Evolutionary conservation across 2,888 invertebrate species (phyloP), one percentile per base, ranked within the genome.

Genomic region (Chirona hameri): DNA sequence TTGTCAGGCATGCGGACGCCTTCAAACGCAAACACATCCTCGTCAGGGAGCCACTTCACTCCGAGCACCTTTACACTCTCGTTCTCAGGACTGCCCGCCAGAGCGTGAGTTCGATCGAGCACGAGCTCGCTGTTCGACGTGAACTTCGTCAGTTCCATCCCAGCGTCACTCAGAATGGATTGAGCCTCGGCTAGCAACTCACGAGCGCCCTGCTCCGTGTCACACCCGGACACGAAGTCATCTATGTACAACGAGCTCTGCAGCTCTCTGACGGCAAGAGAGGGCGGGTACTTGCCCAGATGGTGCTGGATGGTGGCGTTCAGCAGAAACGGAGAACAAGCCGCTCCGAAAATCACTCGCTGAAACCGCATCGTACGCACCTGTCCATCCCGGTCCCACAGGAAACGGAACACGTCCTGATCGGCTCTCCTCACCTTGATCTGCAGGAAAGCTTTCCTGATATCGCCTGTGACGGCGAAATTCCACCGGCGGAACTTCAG

Each of bases 271-370:
- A 48, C 46, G 5, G n/a, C 79, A 7, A 0, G 46, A 79, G 5
- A 39, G 48, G 5, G 14, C 12, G 31, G 14, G n/a, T 46, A 46
- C 48, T 46, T 12, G 3, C 7, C 10, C 46, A 79, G 48, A n/a
- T 79, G 79, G 48, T 79, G n/a, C n/a, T 31, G 31, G 39, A 79
- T 79, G 24, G 79, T 48, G n/a, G 79, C 79, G 18, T 46, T 79
- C 46, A 65, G 27, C 65, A 65, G 9, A 27, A 65, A 27, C n/a
- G 65, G 65, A 7, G 21, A 21, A 27, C 65, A 65, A 7, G 27
- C 27, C 65, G 21, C n/a, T 27, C 65, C 65, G 9, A 76, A 39
- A 39, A 27, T 76, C 15, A 65, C 65, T 27, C 65, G n/a, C 65
- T 27, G 27, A 21, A 65, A 27, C 9, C 27, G 65, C 27, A 65